Evolutionary conservation across 2,113 vertebrate genomes (phyloP).

Genomic region (Pseudorasbora parva): DNA sequence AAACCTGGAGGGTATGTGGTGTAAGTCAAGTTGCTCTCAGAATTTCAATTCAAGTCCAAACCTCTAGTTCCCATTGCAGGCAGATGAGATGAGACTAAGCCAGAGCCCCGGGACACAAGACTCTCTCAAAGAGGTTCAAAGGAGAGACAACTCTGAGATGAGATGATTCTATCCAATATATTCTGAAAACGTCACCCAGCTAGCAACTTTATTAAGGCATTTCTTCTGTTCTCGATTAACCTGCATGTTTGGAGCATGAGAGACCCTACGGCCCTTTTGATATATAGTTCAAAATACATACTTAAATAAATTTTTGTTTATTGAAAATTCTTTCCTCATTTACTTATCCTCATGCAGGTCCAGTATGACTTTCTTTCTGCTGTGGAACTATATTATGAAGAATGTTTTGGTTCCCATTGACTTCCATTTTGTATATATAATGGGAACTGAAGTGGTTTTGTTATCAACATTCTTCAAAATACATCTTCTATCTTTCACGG

Average conservation of each 20-base stretch:
- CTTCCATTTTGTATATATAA: too few species aligned
- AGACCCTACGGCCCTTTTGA: too few species aligned
- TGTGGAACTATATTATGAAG: too few species aligned
- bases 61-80: conserved; percentile 11
- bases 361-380: too few species aligned
- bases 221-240: not conserved
- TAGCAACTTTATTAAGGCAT: not conserved
- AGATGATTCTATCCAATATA: not conserved
- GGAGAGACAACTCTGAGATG: not conserved
- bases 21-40: not conserved
- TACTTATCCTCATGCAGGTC: too few species aligned
- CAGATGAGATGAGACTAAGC: not conserved
- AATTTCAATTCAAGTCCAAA: not conserved
- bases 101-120: not conserved
- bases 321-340: too few species aligned
- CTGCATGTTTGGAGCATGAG: not conserved
- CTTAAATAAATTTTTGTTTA: too few species aligned
- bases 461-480: too few species aligned
- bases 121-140: conserved; percentile 5
- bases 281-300: too few species aligned
- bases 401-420: too few species aligned
- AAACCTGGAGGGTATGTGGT: not conserved
- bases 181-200: not conserved
- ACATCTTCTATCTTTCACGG: too few species aligned
- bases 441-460: too few species aligned